Percentiles rank a stretch among this genome's conserved stretches.
Evolutionary conservation across 2,888 invertebrate species (phyloP).

Genomic region (Clivina fossor): DNA sequence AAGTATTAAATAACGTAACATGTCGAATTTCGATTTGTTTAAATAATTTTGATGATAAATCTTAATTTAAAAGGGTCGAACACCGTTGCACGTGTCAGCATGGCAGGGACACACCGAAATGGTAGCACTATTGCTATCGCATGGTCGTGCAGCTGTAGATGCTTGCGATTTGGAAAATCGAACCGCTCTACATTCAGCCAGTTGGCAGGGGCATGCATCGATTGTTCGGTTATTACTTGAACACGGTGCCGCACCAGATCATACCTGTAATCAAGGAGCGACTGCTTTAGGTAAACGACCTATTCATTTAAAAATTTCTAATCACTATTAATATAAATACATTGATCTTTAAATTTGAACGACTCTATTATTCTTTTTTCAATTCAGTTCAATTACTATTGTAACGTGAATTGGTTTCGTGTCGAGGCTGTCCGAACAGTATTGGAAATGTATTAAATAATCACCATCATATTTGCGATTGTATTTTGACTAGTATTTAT

Average conservation of each 20-base stretch:
- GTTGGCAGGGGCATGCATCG: conserved; percentile 90
- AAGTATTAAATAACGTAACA: too few species aligned
- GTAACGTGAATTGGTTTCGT: too few species aligned
- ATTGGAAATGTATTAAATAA: too few species aligned
- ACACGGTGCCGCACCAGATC: conserved; percentile 81
- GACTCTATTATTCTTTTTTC: too few species aligned
- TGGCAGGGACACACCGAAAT: conserved; percentile 95
- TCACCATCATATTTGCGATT: too few species aligned
- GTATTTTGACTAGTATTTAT: too few species aligned
- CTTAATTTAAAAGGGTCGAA: conserved; percentile 65
- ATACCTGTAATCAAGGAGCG: conserved; percentile 93
- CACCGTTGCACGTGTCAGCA: conserved; percentile 85
- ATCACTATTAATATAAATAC: not conserved
- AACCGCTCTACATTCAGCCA: conserved; percentile 90
- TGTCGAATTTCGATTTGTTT: conserved; percentile 13
- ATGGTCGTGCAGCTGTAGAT: conserved; percentile 83
- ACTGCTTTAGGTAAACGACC: too few species aligned
- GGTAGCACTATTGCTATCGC: conserved; percentile 79
- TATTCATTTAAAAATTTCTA: not conserved
- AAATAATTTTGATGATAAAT: conserved; percentile 1
- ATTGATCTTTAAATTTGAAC: too few species aligned
- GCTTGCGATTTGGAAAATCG: conserved; percentile 84
- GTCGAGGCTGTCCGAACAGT: too few species aligned
- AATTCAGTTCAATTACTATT: too few species aligned
- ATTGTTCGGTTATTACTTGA: conserved; percentile 80